Base-by-base conservation (phyloP, 2,113 vertebrate species). In the Dasyornis broadbenti region DNA sequence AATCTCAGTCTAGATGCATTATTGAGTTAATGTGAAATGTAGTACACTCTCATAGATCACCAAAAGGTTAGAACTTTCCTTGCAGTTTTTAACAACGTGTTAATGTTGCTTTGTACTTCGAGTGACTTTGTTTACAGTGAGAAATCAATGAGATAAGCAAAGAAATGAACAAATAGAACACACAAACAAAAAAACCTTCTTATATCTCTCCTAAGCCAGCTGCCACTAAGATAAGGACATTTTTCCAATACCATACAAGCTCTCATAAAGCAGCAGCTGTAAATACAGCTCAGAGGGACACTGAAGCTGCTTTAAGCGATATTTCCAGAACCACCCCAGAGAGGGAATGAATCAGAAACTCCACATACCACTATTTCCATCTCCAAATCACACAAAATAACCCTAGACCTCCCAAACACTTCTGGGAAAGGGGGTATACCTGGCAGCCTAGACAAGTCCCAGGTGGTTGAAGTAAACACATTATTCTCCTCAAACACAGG, bases 381-480 rank as follows among this genome's bases (percentile, higher is more conserved):
- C 20, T 70, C 11, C 16, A 26, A 45, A 0, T 30, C 42, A 49
- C 18, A 63, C 5, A 52, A 50, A 82, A 27, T 17, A 52, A 10
- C 12, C 13, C 7, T 5, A 53, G 30, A 57, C 2, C 42, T 81
- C 12, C 11, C 10, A 11, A 19, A 2, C 37, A 19, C 27, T 33
- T 33, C 30, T n/a, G 33, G 7, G 20, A 60, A 66, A 59, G 3
- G 1, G 1, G 4, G 2, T 27, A 4, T 23, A 69, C 11, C 12
- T 66, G 4, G 3, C 21, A 82, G 10, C 4, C 16, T 27, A 2
- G 19, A 37, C 3, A 10, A 68, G 6, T 19, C 30, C 24, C 47
- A 31, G 10, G 24, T 2, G 42, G 13, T 24, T 40, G 4, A 78
- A 35, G 4, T 6, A 65, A 89, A 37, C 9, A 35, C 6, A 27